These are phyloP conservation scores for Eulithis prunata DNA, from an alignment of 2,888 invertebrate genomes.

Conservation along the genomic window DNA sequence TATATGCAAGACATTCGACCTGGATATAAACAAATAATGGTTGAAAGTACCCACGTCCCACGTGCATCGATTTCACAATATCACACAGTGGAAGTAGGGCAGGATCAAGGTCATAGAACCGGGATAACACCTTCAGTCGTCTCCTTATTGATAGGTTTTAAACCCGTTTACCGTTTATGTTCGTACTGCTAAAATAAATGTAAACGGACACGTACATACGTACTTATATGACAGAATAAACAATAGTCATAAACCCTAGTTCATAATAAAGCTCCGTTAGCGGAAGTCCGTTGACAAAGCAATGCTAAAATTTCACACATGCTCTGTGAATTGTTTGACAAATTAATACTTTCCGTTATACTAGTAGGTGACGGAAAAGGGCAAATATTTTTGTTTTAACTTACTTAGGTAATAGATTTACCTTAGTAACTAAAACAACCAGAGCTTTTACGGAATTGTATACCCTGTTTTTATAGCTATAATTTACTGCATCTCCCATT, in stretches of 20 bases:
- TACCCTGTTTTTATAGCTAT: no score
- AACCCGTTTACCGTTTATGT: neutral
- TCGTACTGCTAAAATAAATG: neutral
- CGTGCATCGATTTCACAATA: slow-evolving; percentile 34
- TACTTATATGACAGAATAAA: no score
- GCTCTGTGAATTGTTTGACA: slow-evolving; percentile 4
- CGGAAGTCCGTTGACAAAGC: slow-evolving; percentile 11
- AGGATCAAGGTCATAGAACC: slow-evolving; percentile 44
- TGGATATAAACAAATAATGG: slow-evolving; percentile 48
- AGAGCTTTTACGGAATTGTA: no score
- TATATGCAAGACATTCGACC: slow-evolving; percentile 61
- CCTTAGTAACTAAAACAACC: no score
- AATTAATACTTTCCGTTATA: neutral
- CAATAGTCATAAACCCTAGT: no score
- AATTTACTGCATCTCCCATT: no score
- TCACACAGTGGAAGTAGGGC: slow-evolving; percentile 53
- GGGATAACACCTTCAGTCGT: slow-evolving; percentile 30
- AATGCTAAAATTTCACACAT: slow-evolving; percentile 4
- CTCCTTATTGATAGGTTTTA: neutral
- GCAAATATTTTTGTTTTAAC: no score
- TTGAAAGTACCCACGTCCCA: slow-evolving; percentile 44
- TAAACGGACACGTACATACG: no score
- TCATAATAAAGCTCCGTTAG: slow-evolving; percentile 15
- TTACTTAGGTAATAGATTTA: no score
- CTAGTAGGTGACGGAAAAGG: no score